A percentile compares a stretch with the other conserved stretches of the same genome.
These are phyloP conservation scores for Microplitis mediator DNA, from an alignment of 1,140 invertebrate genomes.

Conservation along the genomic window DNA sequence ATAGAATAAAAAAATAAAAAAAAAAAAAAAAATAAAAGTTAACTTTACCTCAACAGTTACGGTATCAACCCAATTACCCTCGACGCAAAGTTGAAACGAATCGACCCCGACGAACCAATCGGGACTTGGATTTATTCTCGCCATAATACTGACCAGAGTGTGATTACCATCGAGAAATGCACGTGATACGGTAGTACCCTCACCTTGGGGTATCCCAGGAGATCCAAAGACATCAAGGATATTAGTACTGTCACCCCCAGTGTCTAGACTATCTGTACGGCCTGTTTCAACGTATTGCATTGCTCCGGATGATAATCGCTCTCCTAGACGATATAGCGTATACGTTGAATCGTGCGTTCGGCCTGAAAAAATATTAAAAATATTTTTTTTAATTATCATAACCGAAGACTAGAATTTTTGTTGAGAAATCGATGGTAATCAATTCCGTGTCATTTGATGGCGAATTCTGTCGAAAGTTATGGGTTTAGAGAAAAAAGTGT, in stretches of 20 bases:
- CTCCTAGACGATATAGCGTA: conserved; percentile 79
- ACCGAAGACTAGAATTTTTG: too few relatives aligned
- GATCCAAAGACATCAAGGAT: conserved; percentile 80
- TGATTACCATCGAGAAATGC: conserved; percentile 92
- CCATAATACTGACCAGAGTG: conserved; percentile 85
- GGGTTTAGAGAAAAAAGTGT: too few relatives aligned
- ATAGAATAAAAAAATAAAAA: neutral
- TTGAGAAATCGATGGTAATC: too few relatives aligned
- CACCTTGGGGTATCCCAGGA: conserved; percentile 75
- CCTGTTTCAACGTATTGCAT: conserved; percentile 85
- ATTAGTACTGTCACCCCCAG: conserved; percentile 58
- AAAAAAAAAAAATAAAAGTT: neutral
- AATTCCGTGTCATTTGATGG: too few relatives aligned
- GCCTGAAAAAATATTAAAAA: conserved; percentile 65
- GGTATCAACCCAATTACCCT: conserved; percentile 93
- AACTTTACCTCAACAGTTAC: conserved; percentile 81
- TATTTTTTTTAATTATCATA: neutral
- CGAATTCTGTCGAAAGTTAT: too few relatives aligned
- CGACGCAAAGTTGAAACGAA: conserved; percentile 88
- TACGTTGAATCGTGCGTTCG: conserved; percentile 83
- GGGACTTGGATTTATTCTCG: conserved; percentile 89
- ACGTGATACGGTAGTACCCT: conserved; percentile 78
- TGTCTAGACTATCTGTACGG: conserved; percentile 73
- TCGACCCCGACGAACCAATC: conserved; percentile 99
- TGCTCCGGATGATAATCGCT: conserved; percentile 74